These are phyloP conservation scores for Micrasema minimum DNA, from an alignment of 1,140 invertebrate species.

Conservation along the genomic window DNA sequence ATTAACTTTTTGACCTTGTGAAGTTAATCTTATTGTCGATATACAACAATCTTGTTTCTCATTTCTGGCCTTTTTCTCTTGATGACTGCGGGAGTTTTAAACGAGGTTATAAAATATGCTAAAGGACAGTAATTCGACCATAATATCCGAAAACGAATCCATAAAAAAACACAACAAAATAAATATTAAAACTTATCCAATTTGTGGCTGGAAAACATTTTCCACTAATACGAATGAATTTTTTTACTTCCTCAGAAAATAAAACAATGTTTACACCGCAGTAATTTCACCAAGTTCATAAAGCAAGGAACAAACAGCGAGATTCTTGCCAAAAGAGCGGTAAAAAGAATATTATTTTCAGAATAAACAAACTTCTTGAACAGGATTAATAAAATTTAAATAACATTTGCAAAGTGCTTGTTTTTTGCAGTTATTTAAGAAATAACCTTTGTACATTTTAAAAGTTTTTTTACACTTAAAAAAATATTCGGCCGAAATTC, in stretches of 20 bases:
- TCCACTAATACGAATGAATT: conserved; percentile 26
- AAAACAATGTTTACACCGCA: conserved; percentile 28
- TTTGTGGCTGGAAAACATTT: neutral
- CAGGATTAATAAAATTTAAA: conserved; percentile 22
- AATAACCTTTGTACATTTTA: neutral
- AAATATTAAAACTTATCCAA: conserved; percentile 13
- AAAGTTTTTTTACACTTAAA: conserved; percentile 5
- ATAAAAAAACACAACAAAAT: conserved; percentile 1
- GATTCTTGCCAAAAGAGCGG: neutral
- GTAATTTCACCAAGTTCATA: conserved; percentile 34
- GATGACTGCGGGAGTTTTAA: no score
- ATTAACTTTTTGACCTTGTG: no score
- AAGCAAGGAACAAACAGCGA: conserved; percentile 24
- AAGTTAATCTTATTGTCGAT: no score
- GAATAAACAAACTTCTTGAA: conserved; percentile 13
- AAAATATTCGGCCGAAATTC: neutral
- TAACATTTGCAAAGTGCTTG: neutral
- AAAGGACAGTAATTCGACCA: no score
- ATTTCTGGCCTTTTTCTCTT: no score
- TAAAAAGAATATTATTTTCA: conserved; percentile 26
- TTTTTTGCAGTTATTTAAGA: neutral
- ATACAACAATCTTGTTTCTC: no score
- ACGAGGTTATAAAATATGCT: no score
- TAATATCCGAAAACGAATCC: neutral
- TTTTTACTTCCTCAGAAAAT: conserved; percentile 26